Evolutionary conservation across 2,888 invertebrate genomes (phyloP).

Genomic region (Spialia ferax): DNA sequence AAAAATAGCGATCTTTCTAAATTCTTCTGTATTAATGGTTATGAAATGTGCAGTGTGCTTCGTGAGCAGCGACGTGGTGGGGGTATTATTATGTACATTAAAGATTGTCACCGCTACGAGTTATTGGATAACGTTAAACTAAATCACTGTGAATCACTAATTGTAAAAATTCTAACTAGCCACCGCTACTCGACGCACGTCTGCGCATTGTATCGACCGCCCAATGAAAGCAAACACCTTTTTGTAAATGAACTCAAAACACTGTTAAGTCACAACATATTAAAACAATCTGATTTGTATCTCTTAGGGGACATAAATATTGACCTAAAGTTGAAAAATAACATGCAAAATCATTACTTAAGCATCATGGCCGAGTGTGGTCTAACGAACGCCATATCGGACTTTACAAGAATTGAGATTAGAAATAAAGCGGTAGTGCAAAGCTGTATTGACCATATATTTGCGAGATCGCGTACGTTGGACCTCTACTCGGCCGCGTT

Average conservation of each 20-base stretch:
- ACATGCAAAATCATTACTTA: slow-evolving; percentile 21
- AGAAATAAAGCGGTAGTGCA: slow-evolving; percentile 8
- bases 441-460: slow-evolving; percentile 43
- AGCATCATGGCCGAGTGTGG: slow-evolving; percentile 28
- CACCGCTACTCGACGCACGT: slow-evolving; percentile 18
- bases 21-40: not conserved
- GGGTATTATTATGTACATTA: not conserved
- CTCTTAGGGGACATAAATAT: slow-evolving; percentile 39
- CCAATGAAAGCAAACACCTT: slow-evolving; percentile 37
- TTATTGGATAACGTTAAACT: not conserved
- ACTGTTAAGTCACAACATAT: not conserved
- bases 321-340: slow-evolving; percentile 3
- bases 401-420: slow-evolving; percentile 38
- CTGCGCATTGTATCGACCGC: not conserved
- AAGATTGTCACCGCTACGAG: not conserved
- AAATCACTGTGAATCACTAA: not conserved
- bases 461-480: slow-evolving; percentile 34
- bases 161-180: not conserved
- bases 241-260: slow-evolving; percentile 37
- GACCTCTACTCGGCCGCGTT: slow-evolving; percentile 42
- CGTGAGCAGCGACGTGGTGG: not conserved
- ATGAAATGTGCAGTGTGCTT: not conserved
- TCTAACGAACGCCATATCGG: slow-evolving; percentile 35
- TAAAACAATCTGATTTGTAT: slow-evolving; percentile 26
- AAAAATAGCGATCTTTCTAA: not conserved